Conservation (phyloP, 2,113 vertebrate species). For the Rhizomys pruinosus region DNA sequence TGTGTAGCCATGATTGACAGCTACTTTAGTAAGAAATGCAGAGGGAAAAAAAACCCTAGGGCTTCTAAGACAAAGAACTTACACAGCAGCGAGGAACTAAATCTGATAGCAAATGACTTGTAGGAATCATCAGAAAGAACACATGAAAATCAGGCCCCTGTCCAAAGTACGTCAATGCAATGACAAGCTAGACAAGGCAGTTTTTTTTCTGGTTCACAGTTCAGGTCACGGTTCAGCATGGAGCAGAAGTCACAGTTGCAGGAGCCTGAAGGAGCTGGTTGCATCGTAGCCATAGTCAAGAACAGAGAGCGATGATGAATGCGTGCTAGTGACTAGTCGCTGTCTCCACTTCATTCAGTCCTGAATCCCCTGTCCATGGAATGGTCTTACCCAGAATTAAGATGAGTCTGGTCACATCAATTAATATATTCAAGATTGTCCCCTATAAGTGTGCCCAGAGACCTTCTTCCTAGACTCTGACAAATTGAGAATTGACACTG, state of each 20-base stretch:
- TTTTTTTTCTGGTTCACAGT: neutral
- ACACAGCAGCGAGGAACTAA: neutral
- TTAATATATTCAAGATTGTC: neutral
- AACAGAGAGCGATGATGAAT: too few relatives aligned
- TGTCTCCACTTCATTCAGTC: neutral
- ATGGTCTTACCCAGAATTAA: too few relatives aligned
- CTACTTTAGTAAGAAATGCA: neutral
- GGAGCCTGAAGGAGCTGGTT: neutral
- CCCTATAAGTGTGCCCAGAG: neutral
- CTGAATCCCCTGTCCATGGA: neutral
- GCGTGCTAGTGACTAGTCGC: accelerated
- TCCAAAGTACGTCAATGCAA: neutral
- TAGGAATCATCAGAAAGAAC: neutral
- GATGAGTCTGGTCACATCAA: too few relatives aligned
- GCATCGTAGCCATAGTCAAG: neutral
- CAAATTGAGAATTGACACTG: too few relatives aligned
- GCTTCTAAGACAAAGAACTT: neutral
- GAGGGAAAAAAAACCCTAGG: neutral
- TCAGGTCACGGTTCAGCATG: too few relatives aligned
- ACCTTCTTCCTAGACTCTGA: neutral
- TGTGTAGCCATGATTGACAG: neutral
- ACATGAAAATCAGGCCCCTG: neutral
- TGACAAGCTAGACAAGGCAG: neutral
- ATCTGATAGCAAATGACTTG: neutral
- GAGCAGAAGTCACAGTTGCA: too few relatives aligned